phyloP scores from a whole-genome alignment of 92 coral and sea anemone genomes.

The Porites lobata region DNA sequence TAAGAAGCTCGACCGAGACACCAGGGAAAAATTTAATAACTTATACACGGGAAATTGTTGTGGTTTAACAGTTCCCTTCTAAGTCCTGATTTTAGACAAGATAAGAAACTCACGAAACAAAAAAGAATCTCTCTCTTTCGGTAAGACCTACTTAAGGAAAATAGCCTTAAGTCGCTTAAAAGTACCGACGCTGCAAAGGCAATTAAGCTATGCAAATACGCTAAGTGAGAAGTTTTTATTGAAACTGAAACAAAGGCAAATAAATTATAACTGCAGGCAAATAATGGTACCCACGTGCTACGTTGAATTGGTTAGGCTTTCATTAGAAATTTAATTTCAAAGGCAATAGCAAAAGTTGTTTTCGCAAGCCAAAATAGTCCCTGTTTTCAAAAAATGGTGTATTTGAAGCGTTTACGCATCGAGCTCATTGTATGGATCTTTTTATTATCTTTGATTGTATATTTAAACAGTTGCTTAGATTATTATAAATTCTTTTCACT shows the following conservation, averaged over 20 bases:
- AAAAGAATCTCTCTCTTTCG: not conserved
- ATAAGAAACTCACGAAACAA: constrained; percentile 27
- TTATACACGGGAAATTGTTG: constrained; percentile 23
- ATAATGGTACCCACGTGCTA: not conserved
- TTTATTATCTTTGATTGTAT: too few relatives aligned
- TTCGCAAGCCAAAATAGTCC: too few relatives aligned
- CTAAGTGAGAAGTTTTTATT: constrained; percentile 37
- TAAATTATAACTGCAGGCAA: constrained; percentile 34
- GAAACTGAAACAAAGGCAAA: constrained; percentile 37
- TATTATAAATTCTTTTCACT: too few relatives aligned
- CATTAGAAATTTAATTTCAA: constrained; percentile 2
- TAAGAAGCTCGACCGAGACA: not conserved
- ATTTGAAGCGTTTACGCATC: too few relatives aligned
- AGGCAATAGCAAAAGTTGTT: not conserved
- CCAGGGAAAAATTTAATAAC: not conserved
- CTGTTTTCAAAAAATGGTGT: too few relatives aligned
- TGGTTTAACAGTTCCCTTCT: constrained; percentile 38
- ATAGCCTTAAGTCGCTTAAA: not conserved
- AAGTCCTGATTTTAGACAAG: not conserved
- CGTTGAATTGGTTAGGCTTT: not conserved
- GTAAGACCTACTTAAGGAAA: not conserved
- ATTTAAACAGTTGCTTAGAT: too few relatives aligned
- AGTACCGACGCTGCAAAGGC: constrained; percentile 16
- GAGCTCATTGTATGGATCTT: too few relatives aligned
- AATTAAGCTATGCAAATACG: constrained; percentile 39